A percentile compares a stretch with the other conserved stretches of the same genome.
Conservation (phyloP, 2,888 invertebrate genomes). For the Capitulum mitella region DNA sequence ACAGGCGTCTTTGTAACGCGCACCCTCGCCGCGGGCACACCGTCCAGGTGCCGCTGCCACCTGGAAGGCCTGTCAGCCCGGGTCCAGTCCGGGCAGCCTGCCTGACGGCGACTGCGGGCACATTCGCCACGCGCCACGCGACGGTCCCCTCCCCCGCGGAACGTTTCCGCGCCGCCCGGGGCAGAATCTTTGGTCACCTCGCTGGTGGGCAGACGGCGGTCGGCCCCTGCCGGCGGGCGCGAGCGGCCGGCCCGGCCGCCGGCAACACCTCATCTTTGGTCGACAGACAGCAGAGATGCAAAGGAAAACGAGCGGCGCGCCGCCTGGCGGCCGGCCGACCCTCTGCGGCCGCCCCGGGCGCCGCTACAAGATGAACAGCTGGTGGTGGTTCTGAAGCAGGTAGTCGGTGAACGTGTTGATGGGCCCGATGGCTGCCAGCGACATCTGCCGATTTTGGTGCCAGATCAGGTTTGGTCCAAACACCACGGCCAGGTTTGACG, state of each 20-base stretch:
- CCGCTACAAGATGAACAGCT: conserved; percentile 37
- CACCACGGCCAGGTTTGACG: conserved; percentile 90
- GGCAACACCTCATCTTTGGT: background rate
- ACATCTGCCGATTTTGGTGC: conserved; percentile 77
- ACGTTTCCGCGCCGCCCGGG: no score
- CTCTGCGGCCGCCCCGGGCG: background rate
- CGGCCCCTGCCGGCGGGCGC: background rate
- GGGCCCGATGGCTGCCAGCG: conserved; percentile 77
- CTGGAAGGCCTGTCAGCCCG: no score
- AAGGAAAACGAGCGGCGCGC: background rate
- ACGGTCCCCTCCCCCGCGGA: background rate
- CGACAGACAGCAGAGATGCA: background rate
- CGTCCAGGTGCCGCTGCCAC: no score
- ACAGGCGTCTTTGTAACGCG: no score
- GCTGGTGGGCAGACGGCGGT: background rate
- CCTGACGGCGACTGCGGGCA: no score
- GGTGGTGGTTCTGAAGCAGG: conserved; percentile 67
- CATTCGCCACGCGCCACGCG: background rate
- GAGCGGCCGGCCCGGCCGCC: background rate
- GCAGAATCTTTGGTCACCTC: background rate
- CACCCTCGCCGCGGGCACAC: no score
- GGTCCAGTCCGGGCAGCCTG: no score
- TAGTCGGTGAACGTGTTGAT: conserved; percentile 91
- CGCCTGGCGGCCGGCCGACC: background rate
- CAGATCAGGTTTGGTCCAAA: conserved; percentile 94